phyloP scores from a whole-genome alignment of 1,140 invertebrate species.

The Micrasema longulum region DNA sequence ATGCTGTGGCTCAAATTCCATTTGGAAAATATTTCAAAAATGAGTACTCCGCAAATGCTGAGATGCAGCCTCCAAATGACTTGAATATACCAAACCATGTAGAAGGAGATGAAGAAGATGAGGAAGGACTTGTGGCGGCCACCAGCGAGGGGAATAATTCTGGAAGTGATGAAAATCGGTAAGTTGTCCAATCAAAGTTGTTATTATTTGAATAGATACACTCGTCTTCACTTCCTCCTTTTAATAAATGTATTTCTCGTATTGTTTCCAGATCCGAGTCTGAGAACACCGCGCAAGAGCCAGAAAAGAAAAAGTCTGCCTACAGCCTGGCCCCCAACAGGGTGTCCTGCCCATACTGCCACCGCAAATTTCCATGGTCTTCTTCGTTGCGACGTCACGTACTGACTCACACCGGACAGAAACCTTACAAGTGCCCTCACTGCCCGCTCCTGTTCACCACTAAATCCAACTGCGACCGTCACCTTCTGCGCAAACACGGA shows the following conservation, averaged over 20 bases:
- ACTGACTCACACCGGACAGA: conserved; percentile 94
- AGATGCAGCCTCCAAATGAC: conserved; percentile 55
- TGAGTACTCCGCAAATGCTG: conserved; percentile 69
- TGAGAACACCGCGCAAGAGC: conserved; percentile 66
- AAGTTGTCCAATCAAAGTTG: conserved; percentile 57
- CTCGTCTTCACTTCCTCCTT: no score
- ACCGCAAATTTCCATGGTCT: conserved; percentile 94
- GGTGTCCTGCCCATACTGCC: conserved; percentile 91
- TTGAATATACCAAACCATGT: conserved; percentile 59
- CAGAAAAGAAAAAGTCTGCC: conserved; percentile 90
- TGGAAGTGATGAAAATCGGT: conserved; percentile 83
- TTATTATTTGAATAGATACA: no score
- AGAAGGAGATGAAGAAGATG: conserved; percentile 74
- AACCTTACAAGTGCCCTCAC: conserved; percentile 93
- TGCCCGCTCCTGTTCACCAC: conserved; percentile 95
- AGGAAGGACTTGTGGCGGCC: conserved; percentile 80
- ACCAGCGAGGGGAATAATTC: conserved; percentile 84
- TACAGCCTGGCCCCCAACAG: conserved; percentile 95
- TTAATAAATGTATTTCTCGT: no score
- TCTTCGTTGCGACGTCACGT: conserved; percentile 93
- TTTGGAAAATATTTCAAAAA: conserved; percentile 74
- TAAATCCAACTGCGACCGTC: conserved; percentile 96
- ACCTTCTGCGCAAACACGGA: conserved; percentile 90
- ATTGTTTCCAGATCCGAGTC: conserved; percentile 68
- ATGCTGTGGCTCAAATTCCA: conserved; percentile 77